These are phyloP conservation scores for Lophochroa leadbeateri DNA, from an alignment of 2,113 vertebrate species.

Conservation along the genomic window DNA sequence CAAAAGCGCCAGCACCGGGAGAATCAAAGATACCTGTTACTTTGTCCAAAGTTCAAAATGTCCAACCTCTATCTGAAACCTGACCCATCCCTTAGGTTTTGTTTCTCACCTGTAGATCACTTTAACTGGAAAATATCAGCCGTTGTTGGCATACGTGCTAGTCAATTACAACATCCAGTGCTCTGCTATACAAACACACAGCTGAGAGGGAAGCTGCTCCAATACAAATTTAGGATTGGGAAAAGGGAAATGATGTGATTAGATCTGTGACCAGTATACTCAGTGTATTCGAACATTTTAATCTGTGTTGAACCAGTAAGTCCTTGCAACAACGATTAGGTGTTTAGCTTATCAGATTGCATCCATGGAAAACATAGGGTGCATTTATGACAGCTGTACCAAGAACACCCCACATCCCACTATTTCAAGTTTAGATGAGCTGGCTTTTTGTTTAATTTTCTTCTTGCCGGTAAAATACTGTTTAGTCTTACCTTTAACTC, in stretches of 20 bases:
- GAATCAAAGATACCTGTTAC: slow-evolving; percentile 93
- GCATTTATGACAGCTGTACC: not conserved
- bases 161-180: not conserved
- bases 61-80: slow-evolving; percentile 88
- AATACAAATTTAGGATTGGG: not conserved
- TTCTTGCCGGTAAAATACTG: not conserved
- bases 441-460: not conserved
- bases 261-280: slow-evolving; percentile 9
- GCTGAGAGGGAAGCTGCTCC: not conserved
- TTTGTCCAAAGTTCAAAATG: slow-evolving; percentile 92
- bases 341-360: not conserved
- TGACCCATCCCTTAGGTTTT: slow-evolving; percentile 71
- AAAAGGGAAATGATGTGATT: not conserved
- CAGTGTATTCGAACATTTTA: not conserved
- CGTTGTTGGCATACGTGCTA: slow-evolving; percentile 55
- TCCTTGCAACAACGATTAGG: not conserved
- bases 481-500: not conserved
- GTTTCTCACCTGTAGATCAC: slow-evolving; percentile 30
- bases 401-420: not conserved
- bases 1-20: slow-evolving; percentile 86
- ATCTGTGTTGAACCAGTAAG: not conserved
- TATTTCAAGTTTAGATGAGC: not conserved
- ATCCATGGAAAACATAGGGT: not conserved
- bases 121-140: slow-evolving; percentile 59
- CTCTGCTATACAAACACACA: not conserved